Evolutionary conservation across 2,797 vertebrate species (phyloP), one percentile per base, ranked within the genome.

Genomic region (Peromyscus nudipes): DNA sequence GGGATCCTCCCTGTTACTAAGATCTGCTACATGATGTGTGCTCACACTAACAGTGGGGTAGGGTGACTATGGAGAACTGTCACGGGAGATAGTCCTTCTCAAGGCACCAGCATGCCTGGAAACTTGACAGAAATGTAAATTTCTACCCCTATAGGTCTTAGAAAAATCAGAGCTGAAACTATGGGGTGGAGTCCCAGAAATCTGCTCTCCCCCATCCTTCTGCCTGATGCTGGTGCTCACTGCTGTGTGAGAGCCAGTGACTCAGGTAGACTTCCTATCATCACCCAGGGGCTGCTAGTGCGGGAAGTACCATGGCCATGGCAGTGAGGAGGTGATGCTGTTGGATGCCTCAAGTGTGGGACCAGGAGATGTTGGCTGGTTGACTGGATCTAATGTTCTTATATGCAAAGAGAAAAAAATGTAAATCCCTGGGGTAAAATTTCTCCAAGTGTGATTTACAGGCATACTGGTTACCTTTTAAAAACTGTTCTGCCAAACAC

Each of bases 361-460:
- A 84, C 77, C 43, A 46, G 87, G 77, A 14, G 31, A 37, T 75
- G 4, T 14, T 85, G 71, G 16, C 80, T 82, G 49, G 49, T 43
- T 65, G 37, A 85, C 79, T 79, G 49, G 55, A 83, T 93, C 49
- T 91, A 75, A 81, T 86, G 88, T 85, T 34, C 52, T 96, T n/a
- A 75, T 46, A 37, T 55, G 9, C 92, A 88, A 60, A 95, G 65
- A 83, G 12, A 79, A 96, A 95, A 77, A 6, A 2, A n/a, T 17
- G 0, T 16, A 65, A 65, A 13, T 97, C 86, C 4, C 13, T 83
- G 62, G 12, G 49, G 29, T 29, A 62, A 87, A 83, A n/a, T 13
- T 71, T 90, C 31, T 87, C 34, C 29, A 46, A 57, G 46, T 84
- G 34, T 65, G 49, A 62, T 76, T 64, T 34, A 9, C 67, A 23